Evolutionary conservation across 2,113 vertebrate genomes (phyloP).

Genomic region (Laterallus jamaicensis): DNA sequence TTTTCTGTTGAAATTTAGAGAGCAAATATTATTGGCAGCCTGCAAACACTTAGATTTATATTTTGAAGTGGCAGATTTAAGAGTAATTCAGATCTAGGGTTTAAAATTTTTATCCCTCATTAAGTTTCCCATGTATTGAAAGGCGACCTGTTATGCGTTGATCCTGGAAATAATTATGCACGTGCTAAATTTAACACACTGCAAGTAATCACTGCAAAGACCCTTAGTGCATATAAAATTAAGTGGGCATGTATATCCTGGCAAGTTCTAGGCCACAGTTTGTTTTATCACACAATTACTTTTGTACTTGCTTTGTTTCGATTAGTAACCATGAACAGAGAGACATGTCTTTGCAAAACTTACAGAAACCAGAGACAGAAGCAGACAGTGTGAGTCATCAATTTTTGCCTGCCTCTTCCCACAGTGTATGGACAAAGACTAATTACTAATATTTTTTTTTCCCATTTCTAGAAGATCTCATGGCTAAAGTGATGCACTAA

Average conservation of each 20-base stretch:
- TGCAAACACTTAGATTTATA: not conserved
- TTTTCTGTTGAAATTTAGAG: not conserved
- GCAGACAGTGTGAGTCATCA: not conserved
- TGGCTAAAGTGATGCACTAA: not conserved
- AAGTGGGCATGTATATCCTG: not conserved
- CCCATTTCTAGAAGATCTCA: not conserved
- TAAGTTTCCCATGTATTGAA: not conserved
- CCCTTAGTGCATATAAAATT: not conserved
- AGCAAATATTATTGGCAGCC: not conserved
- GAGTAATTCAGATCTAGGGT: not conserved
- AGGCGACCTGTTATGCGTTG: not conserved
- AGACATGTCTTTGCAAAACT: not conserved
- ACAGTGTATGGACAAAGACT: not conserved
- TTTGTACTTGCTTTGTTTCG: not conserved
- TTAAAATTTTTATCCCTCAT: not conserved
- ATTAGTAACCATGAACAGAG: not conserved
- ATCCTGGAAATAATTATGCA: not conserved
- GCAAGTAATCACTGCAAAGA: not conserved
- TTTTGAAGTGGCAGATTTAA: not conserved
- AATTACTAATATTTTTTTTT: not conserved
- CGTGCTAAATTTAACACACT: not conserved
- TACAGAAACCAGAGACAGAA: not conserved
- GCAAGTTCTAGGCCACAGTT: not conserved
- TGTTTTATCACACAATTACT: not conserved
- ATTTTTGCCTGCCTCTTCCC: not conserved